phyloP scores from a whole-genome alignment of 1,140 invertebrate species.

The Meloidogyne exigua region DNA sequence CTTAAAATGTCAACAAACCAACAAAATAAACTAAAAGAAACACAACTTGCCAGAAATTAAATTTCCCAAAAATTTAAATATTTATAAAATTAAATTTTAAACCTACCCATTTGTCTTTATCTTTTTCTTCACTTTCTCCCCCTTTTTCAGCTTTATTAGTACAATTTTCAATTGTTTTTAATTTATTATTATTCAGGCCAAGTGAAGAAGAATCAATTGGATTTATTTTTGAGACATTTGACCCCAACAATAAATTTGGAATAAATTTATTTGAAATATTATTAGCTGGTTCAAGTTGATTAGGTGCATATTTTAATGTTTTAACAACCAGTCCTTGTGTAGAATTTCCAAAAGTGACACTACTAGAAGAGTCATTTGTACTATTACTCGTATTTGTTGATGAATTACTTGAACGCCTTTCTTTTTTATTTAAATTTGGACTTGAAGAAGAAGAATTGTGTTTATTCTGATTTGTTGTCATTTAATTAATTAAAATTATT shows the following conservation, averaged over 20 bases:
- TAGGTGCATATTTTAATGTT: not conserved
- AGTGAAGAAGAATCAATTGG: not conserved
- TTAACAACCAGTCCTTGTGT: not conserved
- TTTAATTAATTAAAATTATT: not conserved
- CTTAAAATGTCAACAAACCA: not conserved
- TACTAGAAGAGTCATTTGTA: not conserved
- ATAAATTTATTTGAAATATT: not conserved
- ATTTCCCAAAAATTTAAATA: not conserved
- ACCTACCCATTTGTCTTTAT: not conserved
- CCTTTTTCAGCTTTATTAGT: not conserved
- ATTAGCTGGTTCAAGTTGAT: not conserved
- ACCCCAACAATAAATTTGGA: not conserved
- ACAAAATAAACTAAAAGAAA: not conserved
- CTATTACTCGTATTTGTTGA: not conserved
- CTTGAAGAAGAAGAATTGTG: not conserved
- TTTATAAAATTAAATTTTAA: not conserved
- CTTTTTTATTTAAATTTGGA: not conserved
- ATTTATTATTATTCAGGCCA: not conserved
- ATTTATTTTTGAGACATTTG: not conserved
- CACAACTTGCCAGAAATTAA: not conserved
- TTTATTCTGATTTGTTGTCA: not conserved
- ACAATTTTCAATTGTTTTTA: not conserved
- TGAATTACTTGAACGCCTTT: not conserved
- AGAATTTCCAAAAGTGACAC: not conserved
- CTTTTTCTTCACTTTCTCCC: not conserved